Percentiles rank a stretch among this genome's conserved stretches.
phyloP scores from a whole-genome alignment of 2,113 vertebrate genomes.

The Amblyopsis rosae region DNA sequence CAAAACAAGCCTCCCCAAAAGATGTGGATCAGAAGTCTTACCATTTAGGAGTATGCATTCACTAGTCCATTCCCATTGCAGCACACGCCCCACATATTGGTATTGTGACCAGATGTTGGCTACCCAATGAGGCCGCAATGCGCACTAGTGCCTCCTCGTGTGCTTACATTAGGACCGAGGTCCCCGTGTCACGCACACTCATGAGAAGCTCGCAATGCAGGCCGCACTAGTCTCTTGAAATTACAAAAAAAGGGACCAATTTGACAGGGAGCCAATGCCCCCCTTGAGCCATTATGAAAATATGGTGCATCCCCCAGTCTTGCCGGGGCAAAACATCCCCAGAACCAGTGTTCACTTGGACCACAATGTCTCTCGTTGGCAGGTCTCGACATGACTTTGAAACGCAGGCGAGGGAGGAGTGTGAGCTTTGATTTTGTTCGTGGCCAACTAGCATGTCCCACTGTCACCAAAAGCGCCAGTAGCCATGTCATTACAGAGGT shows the following conservation, averaged over 20 bases:
- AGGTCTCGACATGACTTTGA: conserved; percentile 99
- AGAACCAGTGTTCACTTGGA: conserved; percentile 95
- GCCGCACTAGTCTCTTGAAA: conserved; percentile 93
- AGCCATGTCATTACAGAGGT: conserved; percentile 84
- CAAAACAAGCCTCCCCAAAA: conserved; percentile 30
- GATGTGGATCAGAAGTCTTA: conserved; percentile 75
- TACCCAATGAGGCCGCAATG: conserved; percentile 85
- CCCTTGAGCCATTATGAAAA: conserved; percentile 39
- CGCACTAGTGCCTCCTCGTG: conserved; percentile 86
- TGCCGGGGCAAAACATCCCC: conserved; percentile 90
- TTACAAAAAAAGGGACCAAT: conserved; percentile 82
- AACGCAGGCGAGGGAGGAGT: conserved; percentile 98
- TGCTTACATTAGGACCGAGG: conserved; percentile 81
- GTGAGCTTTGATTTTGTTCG: conserved; percentile 77
- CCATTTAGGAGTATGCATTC: conserved; percentile 85
- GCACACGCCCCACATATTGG: conserved; percentile 84
- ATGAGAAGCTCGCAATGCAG: conserved; percentile 81
- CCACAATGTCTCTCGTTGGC: conserved; percentile 96
- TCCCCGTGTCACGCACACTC: conserved; percentile 81
- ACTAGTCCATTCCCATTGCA: conserved; percentile 88
- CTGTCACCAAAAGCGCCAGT: conserved; percentile 76
- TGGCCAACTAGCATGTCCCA: conserved; percentile 87
- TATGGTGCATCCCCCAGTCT: conserved; percentile 78
- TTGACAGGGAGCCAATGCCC: conserved; percentile 34
- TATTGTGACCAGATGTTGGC: conserved; percentile 88